Evolutionary conservation across 1,140 invertebrate genomes (phyloP), one percentile per base, ranked within the genome.

Genomic region (Lycorma delicatula): DNA sequence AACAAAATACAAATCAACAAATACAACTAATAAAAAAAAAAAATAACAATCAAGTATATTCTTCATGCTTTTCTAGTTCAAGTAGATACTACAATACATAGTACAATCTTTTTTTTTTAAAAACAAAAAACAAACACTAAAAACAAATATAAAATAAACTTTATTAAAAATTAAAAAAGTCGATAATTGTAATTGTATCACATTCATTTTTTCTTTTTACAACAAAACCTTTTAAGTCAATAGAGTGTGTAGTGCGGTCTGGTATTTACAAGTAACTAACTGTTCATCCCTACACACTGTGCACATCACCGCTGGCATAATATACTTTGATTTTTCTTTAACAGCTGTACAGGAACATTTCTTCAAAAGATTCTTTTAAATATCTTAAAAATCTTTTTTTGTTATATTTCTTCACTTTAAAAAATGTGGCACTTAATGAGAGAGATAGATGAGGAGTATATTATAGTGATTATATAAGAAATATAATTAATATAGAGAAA

Each of bases 361-460:
- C 48, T 58, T 56, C 54, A 36, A 46, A 51, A 59, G 57, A 59
- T 59, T 60, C 36, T 60, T 52, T 54, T 44, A 49, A 54, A 46
- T 48, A 29, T 49, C 57, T 55, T 53, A 56, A 60, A 60, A 58
- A 63, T 59, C 51, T 63, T 63, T 51, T 55, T 34, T 36, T 51
- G 29, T 60, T 50, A 59, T 54, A 18, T 38, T 54, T 62, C 58
- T 48, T 62, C 49, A 59, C 50, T 52, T 60, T 63, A 60, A 60
- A 63, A 63, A 63, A 63, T 63, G 62, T 61, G 62, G 62, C 62
- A 64, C 62, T 64, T 64, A 60, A 61, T 64, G 62, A 61, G 59
- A 62, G 51, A 59, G 57, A 60, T 47, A 63, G 53, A 60, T 55
- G 53, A 60, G 58, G 52, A 63, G 58, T 54, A 58, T 63, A 57